Evolutionary conservation across 2,888 invertebrate species (phyloP).

Genomic region (Acrobasis consociella): DNA sequence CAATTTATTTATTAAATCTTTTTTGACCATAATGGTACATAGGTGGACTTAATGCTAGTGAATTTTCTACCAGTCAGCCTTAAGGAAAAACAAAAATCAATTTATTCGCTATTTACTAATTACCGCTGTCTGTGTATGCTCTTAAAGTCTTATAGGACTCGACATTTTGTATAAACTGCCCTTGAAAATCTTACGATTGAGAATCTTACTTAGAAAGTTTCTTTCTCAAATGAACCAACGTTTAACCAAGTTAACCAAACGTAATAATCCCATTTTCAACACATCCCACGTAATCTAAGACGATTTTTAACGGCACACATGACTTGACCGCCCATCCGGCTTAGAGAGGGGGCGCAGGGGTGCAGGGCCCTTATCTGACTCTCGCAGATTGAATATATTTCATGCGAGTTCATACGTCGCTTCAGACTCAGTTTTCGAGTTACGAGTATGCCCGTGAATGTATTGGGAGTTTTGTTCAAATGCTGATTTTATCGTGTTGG

Average conservation of each 20-base stretch:
- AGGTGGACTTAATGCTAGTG: too few relatives aligned
- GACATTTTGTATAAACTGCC: too few relatives aligned
- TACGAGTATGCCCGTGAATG: not conserved
- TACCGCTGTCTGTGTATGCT: too few relatives aligned
- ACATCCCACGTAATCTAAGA: slow-evolving; percentile 13
- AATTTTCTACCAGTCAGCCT: too few relatives aligned
- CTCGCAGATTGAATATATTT: slow-evolving; percentile 88
- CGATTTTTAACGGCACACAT: slow-evolving; percentile 43
- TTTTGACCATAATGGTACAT: too few relatives aligned
- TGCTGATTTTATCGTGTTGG: not conserved
- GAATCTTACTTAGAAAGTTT: too few relatives aligned
- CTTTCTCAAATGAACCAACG: too few relatives aligned
- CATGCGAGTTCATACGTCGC: slow-evolving; percentile 74
- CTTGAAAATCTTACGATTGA: too few relatives aligned
- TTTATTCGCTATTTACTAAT: too few relatives aligned
- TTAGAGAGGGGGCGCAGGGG: slow-evolving; percentile 37
- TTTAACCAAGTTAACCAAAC: not conserved
- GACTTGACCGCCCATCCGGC: slow-evolving; percentile 66
- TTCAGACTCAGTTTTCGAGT: slow-evolving; percentile 44
- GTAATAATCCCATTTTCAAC: slow-evolving; percentile 5
- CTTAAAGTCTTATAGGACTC: too few relatives aligned
- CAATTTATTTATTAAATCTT: too few relatives aligned
- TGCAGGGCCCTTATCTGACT: slow-evolving; percentile 77
- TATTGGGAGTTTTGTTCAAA: slow-evolving; percentile 3
- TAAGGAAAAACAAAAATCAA: too few relatives aligned